phyloP scores from a whole-genome alignment of 2,113 vertebrate species.

The Pagrus major region DNA sequence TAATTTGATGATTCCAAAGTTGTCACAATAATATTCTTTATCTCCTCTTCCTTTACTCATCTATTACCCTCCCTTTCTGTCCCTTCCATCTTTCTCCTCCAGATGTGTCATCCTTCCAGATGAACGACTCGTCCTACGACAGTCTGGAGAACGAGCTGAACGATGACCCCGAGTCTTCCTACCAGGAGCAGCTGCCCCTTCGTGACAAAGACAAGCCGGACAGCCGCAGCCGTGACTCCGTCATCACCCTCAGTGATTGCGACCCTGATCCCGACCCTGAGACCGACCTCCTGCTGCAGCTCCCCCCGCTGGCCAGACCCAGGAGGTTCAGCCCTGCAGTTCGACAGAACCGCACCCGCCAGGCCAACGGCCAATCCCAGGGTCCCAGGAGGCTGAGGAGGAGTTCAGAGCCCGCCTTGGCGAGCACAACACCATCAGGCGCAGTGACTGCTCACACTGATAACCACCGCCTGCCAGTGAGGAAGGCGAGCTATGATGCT shows the following conservation, averaged over 20 bases:
- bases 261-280: slow-evolving; percentile 85
- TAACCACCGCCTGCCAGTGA: slow-evolving; percentile 54
- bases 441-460: background rate
- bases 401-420: slow-evolving; percentile 87
- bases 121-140: slow-evolving; percentile 94
- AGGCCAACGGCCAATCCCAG: slow-evolving; percentile 64
- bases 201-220: slow-evolving; percentile 86
- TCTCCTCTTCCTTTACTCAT: background rate
- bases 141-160: slow-evolving; percentile 94
- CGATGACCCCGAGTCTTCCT: slow-evolving; percentile 89
- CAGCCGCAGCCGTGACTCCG: slow-evolving; percentile 92
- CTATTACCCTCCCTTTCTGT: too few species aligned
- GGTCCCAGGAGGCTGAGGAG: slow-evolving; percentile 83
- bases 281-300: slow-evolving; percentile 79
- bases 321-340: slow-evolving; percentile 65
- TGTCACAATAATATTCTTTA: background rate
- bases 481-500: slow-evolving; percentile 89
- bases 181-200: slow-evolving; percentile 82
- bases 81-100: background rate
- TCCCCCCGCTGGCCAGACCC: slow-evolving; percentile 78
- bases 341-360: slow-evolving; percentile 65
- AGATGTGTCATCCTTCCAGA: slow-evolving; percentile 91
- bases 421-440: slow-evolving; percentile 31
- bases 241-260: slow-evolving; percentile 90
- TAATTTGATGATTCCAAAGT: background rate